These are phyloP conservation scores for Neoascia interrupta DNA, from an alignment of 2,888 invertebrate genomes.

Conservation along the genomic window DNA sequence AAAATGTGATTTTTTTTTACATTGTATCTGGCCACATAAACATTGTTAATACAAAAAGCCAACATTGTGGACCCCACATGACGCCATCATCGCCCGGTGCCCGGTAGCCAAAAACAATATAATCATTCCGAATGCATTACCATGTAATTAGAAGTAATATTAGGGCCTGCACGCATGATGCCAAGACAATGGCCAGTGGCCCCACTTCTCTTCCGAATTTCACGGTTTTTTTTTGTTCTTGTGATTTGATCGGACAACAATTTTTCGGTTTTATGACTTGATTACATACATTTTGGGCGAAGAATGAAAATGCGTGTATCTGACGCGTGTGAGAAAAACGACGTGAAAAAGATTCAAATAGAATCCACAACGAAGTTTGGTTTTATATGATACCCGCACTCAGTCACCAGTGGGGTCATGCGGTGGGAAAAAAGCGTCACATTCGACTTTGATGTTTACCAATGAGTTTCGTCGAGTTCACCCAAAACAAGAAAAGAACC, in stretches of 20 bases:
- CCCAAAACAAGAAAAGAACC: background rate
- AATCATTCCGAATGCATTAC: conserved; percentile 20
- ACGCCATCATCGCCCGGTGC: conserved; percentile 10
- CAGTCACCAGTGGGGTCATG: too few relatives aligned
- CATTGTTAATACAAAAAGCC: background rate
- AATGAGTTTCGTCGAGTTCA: conserved; percentile 16
- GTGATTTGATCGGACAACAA: too few relatives aligned
- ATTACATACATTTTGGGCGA: background rate
- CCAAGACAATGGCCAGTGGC: conserved; percentile 6
- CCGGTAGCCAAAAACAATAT: conserved; percentile 16
- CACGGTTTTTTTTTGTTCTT: background rate
- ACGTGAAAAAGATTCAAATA: too few relatives aligned
- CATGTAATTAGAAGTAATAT: conserved; percentile 31
- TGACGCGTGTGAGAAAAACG: too few relatives aligned
- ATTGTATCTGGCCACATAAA: too few relatives aligned
- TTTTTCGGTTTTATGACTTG: conserved; percentile 1
- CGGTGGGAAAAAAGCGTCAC: background rate
- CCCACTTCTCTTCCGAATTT: background rate
- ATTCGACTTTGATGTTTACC: conserved; percentile 2
- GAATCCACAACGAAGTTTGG: too few relatives aligned
- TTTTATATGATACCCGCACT: too few relatives aligned
- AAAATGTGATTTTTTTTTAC: too few relatives aligned
- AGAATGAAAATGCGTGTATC: background rate
- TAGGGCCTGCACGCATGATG: conserved; percentile 35
- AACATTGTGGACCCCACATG: conserved; percentile 28